Conservation (phyloP, 2,888 invertebrate species). For the Oxycera nigricornis region DNA sequence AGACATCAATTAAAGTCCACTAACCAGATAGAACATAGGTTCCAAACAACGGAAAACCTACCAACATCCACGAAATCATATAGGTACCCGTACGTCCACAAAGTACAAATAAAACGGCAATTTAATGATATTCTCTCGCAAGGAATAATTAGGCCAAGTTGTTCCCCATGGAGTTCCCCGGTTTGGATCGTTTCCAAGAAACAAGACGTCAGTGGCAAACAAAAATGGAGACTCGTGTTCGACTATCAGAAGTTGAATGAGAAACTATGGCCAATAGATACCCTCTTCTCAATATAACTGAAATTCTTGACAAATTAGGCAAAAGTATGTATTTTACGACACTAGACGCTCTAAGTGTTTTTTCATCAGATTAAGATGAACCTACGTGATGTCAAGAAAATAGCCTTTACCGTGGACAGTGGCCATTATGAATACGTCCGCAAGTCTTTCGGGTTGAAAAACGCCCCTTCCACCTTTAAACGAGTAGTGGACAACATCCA, state of each 20-base stretch:
- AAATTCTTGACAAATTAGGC: conserved; percentile 54
- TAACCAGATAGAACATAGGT: conserved; percentile 47
- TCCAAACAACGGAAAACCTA: conserved; percentile 37
- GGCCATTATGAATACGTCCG: conserved; percentile 42
- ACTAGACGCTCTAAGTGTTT: no score
- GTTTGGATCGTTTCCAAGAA: no score
- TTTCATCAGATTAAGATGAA: conserved; percentile 54
- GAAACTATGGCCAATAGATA: conserved; percentile 47
- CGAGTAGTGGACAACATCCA: conserved; percentile 41
- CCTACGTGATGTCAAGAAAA: conserved; percentile 50
- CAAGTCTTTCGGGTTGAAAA: conserved; percentile 44
- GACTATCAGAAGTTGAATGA: conserved; percentile 50
- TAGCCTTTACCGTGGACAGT: conserved; percentile 48
- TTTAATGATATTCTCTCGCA: conserved; percentile 46
- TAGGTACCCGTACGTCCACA: conserved; percentile 36
- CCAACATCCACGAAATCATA: conserved; percentile 19
- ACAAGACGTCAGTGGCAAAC: no score
- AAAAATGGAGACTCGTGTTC: conserved; percentile 49
- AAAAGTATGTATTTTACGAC: conserved; percentile 52
- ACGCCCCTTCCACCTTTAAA: conserved; percentile 44
- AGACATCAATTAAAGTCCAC: conserved; percentile 42
- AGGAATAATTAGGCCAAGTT: conserved; percentile 46
- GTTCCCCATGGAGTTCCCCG: conserved; percentile 49
- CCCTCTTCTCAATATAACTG: conserved; percentile 51
- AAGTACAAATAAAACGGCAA: conserved; percentile 17